Percentiles rank a stretch among this genome's conserved stretches.
Evolutionary conservation across 1,140 invertebrate genomes (phyloP).

Genomic region (Polypedilum pembai): DNA sequence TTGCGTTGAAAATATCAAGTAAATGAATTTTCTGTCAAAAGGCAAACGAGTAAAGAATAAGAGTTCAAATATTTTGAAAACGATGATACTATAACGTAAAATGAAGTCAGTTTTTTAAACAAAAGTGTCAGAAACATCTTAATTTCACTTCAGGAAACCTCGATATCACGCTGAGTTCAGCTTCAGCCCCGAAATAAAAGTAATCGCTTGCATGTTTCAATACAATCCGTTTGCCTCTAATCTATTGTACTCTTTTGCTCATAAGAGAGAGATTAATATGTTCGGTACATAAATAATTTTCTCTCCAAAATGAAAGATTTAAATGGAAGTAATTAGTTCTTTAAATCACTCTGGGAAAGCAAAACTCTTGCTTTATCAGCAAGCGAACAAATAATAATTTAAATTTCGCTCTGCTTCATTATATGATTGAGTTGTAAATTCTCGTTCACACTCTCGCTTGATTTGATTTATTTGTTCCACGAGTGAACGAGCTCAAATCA

Average conservation of each 20-base stretch:
- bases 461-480: background rate
- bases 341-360: conserved; percentile 7
- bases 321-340: conserved; percentile 14
- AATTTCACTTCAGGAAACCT: conserved; percentile 23
- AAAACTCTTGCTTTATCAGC: background rate
- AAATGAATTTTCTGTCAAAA: conserved; percentile 16
- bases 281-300: background rate
- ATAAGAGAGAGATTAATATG: background rate
- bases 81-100: conserved; percentile 2
- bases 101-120: conserved; percentile 15
- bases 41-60: background rate
- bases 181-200: background rate
- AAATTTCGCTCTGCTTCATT: background rate
- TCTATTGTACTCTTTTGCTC: background rate
- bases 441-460: background rate
- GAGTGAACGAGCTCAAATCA: background rate
- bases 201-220: conserved; percentile 2
- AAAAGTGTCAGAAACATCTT: conserved; percentile 28
- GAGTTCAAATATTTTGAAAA: conserved; percentile 18
- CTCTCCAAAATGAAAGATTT: background rate
- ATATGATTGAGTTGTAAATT: conserved; percentile 6
- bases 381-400: background rate
- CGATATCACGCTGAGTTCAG: background rate
- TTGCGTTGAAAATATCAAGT: conserved; percentile 18
- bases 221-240: conserved; percentile 8